Conservation (phyloP, 2,113 vertebrate species). For the Sapajus apella region DNA sequence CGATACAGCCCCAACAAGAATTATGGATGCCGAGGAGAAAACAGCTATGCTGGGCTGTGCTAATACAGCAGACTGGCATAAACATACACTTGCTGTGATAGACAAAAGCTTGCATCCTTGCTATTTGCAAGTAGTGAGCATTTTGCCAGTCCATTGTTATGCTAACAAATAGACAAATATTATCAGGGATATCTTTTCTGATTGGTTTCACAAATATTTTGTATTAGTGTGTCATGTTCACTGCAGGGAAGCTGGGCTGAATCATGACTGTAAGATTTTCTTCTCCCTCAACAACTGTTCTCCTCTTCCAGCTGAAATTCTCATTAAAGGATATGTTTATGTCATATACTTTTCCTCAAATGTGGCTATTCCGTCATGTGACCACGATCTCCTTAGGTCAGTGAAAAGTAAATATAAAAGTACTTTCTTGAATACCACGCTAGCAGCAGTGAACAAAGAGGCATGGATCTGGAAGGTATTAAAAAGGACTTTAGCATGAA, state of each 20-base stretch:
- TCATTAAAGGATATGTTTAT: not conserved
- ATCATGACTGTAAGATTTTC: not conserved
- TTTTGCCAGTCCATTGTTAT: not conserved
- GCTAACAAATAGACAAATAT: not conserved
- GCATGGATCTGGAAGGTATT: not conserved
- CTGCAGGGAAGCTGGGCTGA: not conserved
- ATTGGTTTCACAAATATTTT: not conserved
- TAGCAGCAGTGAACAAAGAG: not conserved
- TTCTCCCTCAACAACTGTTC: not conserved
- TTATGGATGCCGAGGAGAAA: not conserved
- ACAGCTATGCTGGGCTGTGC: not conserved
- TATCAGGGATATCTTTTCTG: not conserved
- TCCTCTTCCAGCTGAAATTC: not conserved
- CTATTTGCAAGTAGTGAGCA: not conserved
- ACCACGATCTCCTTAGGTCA: not conserved
- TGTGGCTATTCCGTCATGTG: not conserved
- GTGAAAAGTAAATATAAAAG: not conserved
- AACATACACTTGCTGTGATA: not conserved
- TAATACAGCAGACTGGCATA: not conserved
- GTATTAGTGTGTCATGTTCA: not conserved
- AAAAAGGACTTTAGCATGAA: not conserved
- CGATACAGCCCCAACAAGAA: not conserved
- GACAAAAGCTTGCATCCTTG: not conserved
- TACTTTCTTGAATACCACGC: not conserved
- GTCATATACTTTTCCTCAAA: not conserved